Evolutionary conservation across 2,113 vertebrate species (phyloP), one percentile per base, ranked within the genome.

Genomic region (Upupa epops): DNA sequence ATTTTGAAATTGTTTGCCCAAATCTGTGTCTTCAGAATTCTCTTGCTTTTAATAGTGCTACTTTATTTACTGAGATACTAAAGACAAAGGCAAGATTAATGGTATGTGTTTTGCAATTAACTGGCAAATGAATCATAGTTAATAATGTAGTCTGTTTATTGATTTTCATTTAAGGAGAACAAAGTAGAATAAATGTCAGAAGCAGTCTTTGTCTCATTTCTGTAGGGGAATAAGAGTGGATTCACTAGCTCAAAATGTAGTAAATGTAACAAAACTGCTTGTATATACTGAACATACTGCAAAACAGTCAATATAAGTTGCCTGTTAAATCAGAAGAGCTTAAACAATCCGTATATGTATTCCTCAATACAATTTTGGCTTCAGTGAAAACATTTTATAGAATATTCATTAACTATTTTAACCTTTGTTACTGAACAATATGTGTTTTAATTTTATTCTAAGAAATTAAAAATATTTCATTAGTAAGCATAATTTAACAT

Each of bases 131-230:
- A 87, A 70, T 89, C 42, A 73, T 81, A 46, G 11, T 64, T 82
- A 84, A 63, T 86, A 90, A 58, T 76, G 45, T 29, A 63, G 18
- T 46, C 54, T 90, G 20, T 61, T 90, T 82, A 94, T 73, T 75
- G 92, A 93, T 90, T 91, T 95, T 88, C 45, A 79, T 72, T 90
- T 85, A 83, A 60, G 28, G 20, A 17, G 24, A 1, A 6, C 8
- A 58, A 86, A n/a, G 28, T 14, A 17, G 22, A 82, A 61, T 84
- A 89, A 86, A 82, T 89, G 37, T 28, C 58, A 65, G 37, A 79
- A 85, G 17, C 37, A 88, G 32, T 11, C 22, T 90, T 86, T 86
- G 31, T 95, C 80, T 90, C 20, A 54, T 83, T 87, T 96, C 42
- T 75, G 7, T 63, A 34, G 29, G 31, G 31, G 78, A 3, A 45